Evolutionary conservation across 2,797 vertebrate genomes (phyloP).

Genomic region (Phylloscopus collybita): DNA sequence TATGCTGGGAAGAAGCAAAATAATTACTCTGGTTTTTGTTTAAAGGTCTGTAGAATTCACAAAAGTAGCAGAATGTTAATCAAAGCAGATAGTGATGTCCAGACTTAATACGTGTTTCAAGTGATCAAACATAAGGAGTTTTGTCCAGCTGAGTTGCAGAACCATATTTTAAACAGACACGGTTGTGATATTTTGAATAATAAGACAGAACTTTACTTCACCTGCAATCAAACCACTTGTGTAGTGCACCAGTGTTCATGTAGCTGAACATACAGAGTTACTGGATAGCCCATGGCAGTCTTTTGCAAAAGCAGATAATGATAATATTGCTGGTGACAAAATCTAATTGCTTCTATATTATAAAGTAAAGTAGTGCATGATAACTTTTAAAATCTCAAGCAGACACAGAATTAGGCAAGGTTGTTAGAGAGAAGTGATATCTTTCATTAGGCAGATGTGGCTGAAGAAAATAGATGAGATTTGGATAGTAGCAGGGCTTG

Average conservation of each 20-base stretch:
- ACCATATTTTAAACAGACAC: background rate
- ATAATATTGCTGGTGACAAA: slow-evolving; percentile 2
- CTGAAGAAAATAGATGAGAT: slow-evolving; percentile 17
- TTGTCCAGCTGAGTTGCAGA: background rate
- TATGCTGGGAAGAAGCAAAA: background rate
- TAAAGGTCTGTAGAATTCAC: background rate
- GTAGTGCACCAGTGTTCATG: background rate
- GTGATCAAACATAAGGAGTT: background rate
- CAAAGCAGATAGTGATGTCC: background rate
- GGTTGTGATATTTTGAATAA: background rate
- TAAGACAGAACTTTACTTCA: background rate
- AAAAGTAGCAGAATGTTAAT: background rate
- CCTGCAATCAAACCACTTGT: background rate
- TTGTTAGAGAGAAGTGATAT: background rate
- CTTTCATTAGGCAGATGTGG: slow-evolving; percentile 18
- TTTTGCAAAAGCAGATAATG: slow-evolving; percentile 10
- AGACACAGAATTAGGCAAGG: slow-evolving; percentile 10
- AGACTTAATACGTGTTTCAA: background rate
- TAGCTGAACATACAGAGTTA: background rate
- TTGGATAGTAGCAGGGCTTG: background rate
- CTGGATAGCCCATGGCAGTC: background rate
- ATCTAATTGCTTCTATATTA: slow-evolving; percentile 47
- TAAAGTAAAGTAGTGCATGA: background rate
- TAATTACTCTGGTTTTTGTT: background rate
- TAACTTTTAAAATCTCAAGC: slow-evolving; percentile 22